Evolutionary conservation across 2,888 invertebrate species (phyloP).

Genomic region (Cerceris ruficornis): DNA sequence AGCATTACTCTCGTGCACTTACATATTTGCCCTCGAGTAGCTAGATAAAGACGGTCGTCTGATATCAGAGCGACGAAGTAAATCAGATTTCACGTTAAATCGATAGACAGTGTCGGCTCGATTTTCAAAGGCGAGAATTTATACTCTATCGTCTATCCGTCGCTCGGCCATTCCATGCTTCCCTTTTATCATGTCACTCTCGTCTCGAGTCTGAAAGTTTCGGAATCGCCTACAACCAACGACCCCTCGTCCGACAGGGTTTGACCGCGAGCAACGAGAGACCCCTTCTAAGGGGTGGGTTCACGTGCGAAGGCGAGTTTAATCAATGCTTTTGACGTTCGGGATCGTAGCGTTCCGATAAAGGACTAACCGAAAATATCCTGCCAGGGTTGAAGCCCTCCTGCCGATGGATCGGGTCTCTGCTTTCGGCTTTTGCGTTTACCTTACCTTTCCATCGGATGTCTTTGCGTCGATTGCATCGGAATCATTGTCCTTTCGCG

Average conservation of each 20-base stretch:
- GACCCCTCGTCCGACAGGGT: slow-evolving; percentile 30
- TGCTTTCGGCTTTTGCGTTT: slow-evolving; percentile 6
- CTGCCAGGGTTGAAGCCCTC: background rate
- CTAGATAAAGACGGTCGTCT: no score
- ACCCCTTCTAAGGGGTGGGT: slow-evolving; percentile 25
- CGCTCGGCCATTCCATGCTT: background rate
- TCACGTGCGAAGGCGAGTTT: slow-evolving; percentile 62
- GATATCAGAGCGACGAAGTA: no score
- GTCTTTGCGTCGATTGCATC: no score
- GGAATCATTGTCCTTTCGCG: no score
- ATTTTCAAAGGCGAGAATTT: slow-evolving; percentile 62
- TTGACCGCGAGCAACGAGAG: slow-evolving; percentile 45
- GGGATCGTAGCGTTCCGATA: slow-evolving; percentile 38
- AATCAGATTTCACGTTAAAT: slow-evolving; percentile 16
- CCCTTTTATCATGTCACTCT: slow-evolving; percentile 3
- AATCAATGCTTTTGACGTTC: slow-evolving; percentile 69
- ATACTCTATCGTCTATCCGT: slow-evolving; percentile 16
- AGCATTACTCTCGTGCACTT: no score
- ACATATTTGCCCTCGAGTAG: no score
- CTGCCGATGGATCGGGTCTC: background rate
- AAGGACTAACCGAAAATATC: slow-evolving; percentile 51
- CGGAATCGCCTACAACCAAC: slow-evolving; percentile 27
- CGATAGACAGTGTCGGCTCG: slow-evolving; percentile 41
- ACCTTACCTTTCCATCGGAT: background rate
- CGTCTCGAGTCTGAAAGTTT: slow-evolving; percentile 28